Evolutionary conservation across 2,797 vertebrate genomes (phyloP).

Genomic region (Agapornis canus): DNA sequence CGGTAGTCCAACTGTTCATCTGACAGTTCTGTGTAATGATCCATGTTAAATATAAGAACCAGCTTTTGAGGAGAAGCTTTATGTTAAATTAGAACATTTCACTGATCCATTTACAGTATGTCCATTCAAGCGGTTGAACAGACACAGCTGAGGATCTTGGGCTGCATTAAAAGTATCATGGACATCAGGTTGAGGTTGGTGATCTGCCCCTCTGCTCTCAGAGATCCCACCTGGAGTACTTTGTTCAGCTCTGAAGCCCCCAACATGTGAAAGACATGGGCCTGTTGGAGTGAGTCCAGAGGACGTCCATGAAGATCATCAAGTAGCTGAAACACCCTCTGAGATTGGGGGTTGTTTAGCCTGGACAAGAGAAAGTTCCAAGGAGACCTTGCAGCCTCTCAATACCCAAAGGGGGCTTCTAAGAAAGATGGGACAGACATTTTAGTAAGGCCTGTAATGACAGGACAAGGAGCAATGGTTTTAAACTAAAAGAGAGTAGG

Average conservation of each 20-base stretch:
- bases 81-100: neutral
- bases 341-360: neutral
- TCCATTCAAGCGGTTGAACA: neutral
- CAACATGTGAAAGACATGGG: neutral
- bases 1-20: neutral
- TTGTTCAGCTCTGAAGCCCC: fast-evolving
- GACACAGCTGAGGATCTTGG: neutral
- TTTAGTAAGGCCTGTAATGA: fast-evolving
- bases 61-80: neutral
- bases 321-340: fast-evolving
- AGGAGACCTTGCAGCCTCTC: neutral
- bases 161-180: fast-evolving
- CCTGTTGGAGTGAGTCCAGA: fast-evolving
- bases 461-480: neutral
- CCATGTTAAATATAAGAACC: neutral
- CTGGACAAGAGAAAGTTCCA: neutral
- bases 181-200: fast-evolving
- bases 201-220: fast-evolving
- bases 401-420: neutral
- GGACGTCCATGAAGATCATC: neutral
- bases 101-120: neutral
- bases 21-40: neutral
- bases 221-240: neutral
- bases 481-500: neutral
- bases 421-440: neutral